A percentile compares a stretch with the other conserved stretches of the same genome.
These are phyloP conservation scores for Spilogale gracilis DNA, from an alignment of 2,113 vertebrate genomes.

Conservation along the genomic window DNA sequence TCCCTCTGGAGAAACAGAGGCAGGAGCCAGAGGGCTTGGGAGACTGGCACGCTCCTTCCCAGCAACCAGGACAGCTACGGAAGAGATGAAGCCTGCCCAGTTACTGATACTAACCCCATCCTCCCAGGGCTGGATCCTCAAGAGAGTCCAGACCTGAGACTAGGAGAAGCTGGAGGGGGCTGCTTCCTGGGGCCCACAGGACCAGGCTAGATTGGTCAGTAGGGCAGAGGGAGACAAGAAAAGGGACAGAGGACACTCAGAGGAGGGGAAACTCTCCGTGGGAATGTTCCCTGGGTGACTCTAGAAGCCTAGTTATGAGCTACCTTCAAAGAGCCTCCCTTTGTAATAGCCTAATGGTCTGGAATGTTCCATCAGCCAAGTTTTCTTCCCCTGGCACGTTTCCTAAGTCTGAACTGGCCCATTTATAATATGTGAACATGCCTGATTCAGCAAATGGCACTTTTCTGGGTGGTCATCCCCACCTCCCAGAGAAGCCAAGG, in stretches of 20 bases:
- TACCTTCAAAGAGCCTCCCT: neutral
- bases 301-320: neutral
- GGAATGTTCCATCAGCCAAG: neutral
- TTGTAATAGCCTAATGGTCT: neutral
- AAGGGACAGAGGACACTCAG: neutral
- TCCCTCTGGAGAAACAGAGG: neutral
- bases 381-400: neutral
- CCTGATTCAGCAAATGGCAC: neutral
- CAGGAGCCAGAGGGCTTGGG: neutral
- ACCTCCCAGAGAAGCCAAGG: neutral
- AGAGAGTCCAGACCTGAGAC: neutral
- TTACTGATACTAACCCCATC: fast-evolving
- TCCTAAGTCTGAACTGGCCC: neutral
- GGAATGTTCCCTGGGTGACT: neutral
- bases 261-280: too few relatives aligned
- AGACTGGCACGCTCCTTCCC: neutral
- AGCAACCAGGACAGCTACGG: neutral
- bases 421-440: neutral
- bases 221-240: neutral
- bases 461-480: neutral
- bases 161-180: neutral
- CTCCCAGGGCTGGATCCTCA: neutral
- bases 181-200: too few relatives aligned
- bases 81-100: neutral
- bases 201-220: neutral